phyloP scores from a whole-genome alignment of 2,797 vertebrate genomes.

The Holocentrus rufus region DNA sequence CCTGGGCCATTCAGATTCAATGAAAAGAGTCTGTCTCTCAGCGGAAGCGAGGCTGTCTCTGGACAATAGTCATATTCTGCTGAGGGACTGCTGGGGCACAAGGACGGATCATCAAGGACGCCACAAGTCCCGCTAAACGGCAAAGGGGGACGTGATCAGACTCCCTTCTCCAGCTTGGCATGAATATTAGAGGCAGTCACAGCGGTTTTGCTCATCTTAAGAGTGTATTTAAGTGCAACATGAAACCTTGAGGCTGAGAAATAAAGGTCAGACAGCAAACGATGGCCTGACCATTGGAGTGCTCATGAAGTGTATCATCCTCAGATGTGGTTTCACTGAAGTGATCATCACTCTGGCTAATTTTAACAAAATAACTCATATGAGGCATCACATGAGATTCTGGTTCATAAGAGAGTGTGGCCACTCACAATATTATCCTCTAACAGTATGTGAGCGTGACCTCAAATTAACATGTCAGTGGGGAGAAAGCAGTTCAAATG shows the following conservation, averaged over 20 bases:
- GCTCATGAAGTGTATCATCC: not conserved
- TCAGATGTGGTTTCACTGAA: too few relatives aligned
- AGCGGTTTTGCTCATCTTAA: not conserved
- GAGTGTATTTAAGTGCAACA: constrained; percentile 3
- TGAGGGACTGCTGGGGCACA: constrained; percentile 32
- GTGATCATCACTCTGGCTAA: not conserved
- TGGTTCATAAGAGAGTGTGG: not conserved
- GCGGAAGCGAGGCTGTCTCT: constrained; percentile 52
- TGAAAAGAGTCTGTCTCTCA: constrained; percentile 69
- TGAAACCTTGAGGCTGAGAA: not conserved
- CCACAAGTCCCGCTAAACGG: constrained; percentile 33
- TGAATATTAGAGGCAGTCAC: constrained; percentile 42
- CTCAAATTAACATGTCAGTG: constrained; percentile 56
- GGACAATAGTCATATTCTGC: constrained; percentile 78
- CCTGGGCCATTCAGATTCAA: constrained; percentile 49
- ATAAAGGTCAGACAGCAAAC: not conserved
- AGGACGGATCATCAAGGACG: constrained; percentile 19
- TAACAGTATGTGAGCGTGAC: constrained; percentile 27
- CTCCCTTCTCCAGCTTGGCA: constrained; percentile 16
- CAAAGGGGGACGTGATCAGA: not conserved
- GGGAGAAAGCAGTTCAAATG: constrained; percentile 58
- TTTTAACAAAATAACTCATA: not conserved
- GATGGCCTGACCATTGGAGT: constrained; percentile 1
- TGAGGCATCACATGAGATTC: not conserved
- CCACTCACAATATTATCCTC: not conserved